Percentiles rank a stretch among this genome's conserved stretches.
Evolutionary conservation across 2,113 vertebrate genomes (phyloP).

Genomic region (Guaruba guarouba): DNA sequence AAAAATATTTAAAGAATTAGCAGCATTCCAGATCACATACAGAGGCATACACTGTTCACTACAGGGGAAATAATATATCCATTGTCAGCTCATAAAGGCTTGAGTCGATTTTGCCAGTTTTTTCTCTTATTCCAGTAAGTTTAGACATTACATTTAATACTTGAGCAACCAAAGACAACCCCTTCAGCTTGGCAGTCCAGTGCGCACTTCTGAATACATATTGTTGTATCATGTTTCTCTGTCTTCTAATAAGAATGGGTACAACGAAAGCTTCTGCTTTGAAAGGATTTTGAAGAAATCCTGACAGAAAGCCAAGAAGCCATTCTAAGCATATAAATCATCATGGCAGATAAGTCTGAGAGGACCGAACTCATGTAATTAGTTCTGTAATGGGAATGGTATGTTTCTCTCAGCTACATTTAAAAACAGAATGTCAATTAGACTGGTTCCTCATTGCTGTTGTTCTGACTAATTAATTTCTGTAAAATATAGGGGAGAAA

Average conservation of each 20-base stretch:
- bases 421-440: background rate
- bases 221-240: background rate
- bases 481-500: background rate
- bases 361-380: background rate
- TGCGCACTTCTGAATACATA: background rate
- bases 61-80: background rate
- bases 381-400: background rate
- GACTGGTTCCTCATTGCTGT: background rate
- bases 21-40: background rate
- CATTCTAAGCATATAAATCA: background rate
- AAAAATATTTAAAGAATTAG: conserved; percentile 15
- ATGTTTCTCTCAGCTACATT: background rate
- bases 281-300: background rate
- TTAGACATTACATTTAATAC: background rate
- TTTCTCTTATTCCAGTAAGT: background rate
- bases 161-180: background rate
- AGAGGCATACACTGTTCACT: background rate
- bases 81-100: background rate
- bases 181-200: background rate
- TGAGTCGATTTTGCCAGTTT: background rate
- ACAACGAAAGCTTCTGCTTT: background rate
- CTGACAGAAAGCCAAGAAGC: background rate
- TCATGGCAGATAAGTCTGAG: background rate
- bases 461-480: background rate
- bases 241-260: background rate